A percentile compares a stretch with the other conserved stretches of the same genome.
phyloP scores from a whole-genome alignment of 2,797 vertebrate species.

The Australoheros facetus region DNA sequence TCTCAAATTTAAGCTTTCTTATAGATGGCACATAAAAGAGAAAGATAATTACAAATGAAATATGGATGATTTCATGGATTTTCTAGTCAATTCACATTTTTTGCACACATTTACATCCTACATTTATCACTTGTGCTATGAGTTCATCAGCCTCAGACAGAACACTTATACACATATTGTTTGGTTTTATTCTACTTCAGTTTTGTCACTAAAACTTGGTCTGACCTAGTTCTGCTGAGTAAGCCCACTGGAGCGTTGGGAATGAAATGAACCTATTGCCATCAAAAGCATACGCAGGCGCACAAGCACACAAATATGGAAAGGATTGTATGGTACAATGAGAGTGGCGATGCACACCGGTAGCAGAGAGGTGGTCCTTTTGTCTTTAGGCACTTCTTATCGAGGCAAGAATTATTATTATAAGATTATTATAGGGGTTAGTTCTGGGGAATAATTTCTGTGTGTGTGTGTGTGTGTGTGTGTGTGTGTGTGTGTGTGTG shows the following conservation, averaged over 20 bases:
- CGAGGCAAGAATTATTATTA: not conserved
- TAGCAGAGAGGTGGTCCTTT: conserved; percentile 1
- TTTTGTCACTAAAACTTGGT: conserved; percentile 59
- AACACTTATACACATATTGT: conserved; percentile 26
- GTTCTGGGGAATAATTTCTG: not conserved
- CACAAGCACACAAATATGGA: not conserved
- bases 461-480: not conserved
- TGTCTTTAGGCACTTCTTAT: conserved; percentile 19
- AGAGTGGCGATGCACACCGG: conserved; percentile 8
- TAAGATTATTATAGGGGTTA: not conserved
- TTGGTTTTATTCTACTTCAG: conserved; percentile 61
- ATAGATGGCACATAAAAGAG: not conserved
- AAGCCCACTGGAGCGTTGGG: conserved; percentile 64
- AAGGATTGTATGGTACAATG: conserved; percentile 4
- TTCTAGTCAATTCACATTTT: not conserved
- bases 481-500: not conserved
- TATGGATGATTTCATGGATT: conserved; percentile 4
- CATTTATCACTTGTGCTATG: conserved; percentile 12
- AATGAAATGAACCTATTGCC: conserved; percentile 69
- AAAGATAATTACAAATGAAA: conserved; percentile 27
- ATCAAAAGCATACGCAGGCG: conserved; percentile 45
- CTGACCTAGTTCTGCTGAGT: conserved; percentile 72
- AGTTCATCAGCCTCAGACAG: conserved; percentile 6
- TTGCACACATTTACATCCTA: conserved; percentile 17
- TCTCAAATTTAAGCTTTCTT: not conserved